Percentiles rank a stretch among this genome's conserved stretches.
These are phyloP conservation scores for Harpalus rubripes DNA, from an alignment of 2,888 invertebrate species.

Conservation along the genomic window DNA sequence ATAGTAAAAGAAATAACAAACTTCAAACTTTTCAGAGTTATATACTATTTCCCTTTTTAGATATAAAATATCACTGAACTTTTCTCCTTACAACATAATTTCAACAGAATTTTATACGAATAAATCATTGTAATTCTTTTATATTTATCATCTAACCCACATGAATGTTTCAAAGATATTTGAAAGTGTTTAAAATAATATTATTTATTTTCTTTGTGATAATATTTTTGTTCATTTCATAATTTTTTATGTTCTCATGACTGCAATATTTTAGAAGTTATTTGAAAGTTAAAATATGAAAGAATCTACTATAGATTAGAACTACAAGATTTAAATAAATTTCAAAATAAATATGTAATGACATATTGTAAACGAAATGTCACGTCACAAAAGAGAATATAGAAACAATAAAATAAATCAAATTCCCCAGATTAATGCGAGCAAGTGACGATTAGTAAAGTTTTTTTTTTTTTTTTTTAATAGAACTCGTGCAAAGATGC, in stretches of 20 bases:
- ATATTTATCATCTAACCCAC: slow-evolving; percentile 5
- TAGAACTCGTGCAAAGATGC: too few species aligned
- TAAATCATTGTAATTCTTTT: slow-evolving; percentile 42
- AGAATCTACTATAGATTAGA: too few species aligned
- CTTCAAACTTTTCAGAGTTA: slow-evolving; percentile 31
- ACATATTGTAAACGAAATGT: too few species aligned
- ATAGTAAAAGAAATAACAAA: slow-evolving; percentile 44
- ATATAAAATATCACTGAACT: slow-evolving; percentile 40
- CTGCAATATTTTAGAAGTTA: too few species aligned
- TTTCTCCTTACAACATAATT: slow-evolving; percentile 35
- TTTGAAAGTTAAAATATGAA: too few species aligned
- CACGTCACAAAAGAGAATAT: too few species aligned
- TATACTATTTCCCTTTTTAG: slow-evolving; percentile 37
- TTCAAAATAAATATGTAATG: too few species aligned
- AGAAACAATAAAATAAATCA: too few species aligned
- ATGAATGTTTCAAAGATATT: slow-evolving; percentile 11
- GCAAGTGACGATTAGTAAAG: too few species aligned
- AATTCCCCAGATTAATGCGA: too few species aligned
- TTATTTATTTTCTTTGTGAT: neutral
- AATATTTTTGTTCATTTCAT: neutral
- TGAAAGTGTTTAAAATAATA: neutral
- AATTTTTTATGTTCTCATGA: neutral
- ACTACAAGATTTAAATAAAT: too few species aligned
- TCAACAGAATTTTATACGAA: slow-evolving; percentile 25
- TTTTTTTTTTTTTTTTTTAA: too few species aligned